phyloP scores from a whole-genome alignment of 23 tunicate species.

The Oikopleura dioica region DNA sequence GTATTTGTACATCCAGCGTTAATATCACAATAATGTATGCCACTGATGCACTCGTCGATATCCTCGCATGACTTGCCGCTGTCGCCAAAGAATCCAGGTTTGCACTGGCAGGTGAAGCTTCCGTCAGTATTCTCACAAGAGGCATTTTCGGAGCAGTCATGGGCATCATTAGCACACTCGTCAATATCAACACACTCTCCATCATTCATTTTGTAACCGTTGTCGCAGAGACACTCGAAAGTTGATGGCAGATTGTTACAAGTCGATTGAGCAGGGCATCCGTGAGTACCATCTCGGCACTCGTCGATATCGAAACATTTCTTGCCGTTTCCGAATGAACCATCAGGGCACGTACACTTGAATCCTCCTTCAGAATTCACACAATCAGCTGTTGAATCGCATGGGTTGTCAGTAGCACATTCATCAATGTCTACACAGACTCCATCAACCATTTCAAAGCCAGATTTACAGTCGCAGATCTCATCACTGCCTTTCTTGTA shows the following conservation, averaged over 20 bases:
- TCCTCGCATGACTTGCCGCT: neutral
- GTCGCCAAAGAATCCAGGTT: neutral
- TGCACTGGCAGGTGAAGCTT: neutral
- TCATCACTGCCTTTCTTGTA: neutral
- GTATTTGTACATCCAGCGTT: constrained; percentile 12
- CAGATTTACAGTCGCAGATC: neutral
- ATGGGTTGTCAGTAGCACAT: neutral
- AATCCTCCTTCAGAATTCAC: neutral
- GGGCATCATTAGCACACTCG: neutral
- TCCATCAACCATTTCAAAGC: neutral
- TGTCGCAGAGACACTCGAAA: constrained; percentile 19
- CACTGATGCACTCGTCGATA: neutral
- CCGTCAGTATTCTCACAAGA: neutral
- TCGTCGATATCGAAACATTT: constrained; percentile 9
- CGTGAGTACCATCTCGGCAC: neutral
- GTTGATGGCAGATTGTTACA: constrained; percentile 16
- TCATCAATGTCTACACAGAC: neutral
- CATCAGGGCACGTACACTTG: neutral
- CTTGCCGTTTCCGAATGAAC: neutral
- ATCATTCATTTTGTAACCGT: constrained; percentile 13
- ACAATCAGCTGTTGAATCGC: neutral
- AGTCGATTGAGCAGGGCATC: neutral
- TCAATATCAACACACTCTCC: neutral
- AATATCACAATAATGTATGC: neutral
- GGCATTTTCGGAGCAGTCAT: neutral